These are phyloP conservation scores for Bursaphelenchus okinawaensis DNA, from an alignment of 2,888 invertebrate species.

Conservation along the genomic window DNA sequence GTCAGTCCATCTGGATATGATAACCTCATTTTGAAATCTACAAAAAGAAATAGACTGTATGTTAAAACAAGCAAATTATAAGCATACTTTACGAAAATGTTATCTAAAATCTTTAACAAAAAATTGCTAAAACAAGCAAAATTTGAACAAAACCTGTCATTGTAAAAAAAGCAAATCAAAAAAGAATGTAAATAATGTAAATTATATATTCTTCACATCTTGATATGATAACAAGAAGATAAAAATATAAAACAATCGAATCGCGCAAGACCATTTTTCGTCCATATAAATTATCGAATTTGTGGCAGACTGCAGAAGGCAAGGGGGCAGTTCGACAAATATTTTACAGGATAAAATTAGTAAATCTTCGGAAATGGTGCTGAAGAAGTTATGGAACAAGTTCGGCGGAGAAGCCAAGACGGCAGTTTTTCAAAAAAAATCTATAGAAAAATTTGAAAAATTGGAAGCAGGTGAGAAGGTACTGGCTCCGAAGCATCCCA, in stretches of 20 bases:
- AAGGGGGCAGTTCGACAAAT: background rate
- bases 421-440: constrained; percentile 34
- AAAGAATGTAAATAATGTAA: no score
- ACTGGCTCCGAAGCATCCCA: constrained; percentile 44
- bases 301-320: background rate
- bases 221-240: no score
- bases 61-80: no score
- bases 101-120: no score
- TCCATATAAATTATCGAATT: background rate
- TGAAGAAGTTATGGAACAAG: constrained; percentile 16
- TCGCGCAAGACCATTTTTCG: no score
- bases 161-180: no score
- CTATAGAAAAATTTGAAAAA: constrained; percentile 25
- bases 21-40: constrained; percentile 14
- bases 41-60: no score
- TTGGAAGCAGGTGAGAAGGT: constrained; percentile 33
- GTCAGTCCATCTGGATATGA: constrained; percentile 45
- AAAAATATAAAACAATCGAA: no score
- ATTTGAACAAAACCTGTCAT: no score
- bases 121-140: no score
- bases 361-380: background rate
- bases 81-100: no score
- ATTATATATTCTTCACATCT: no score
- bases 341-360: background rate
- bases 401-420: constrained; percentile 28